Conservation (phyloP, 2,797 vertebrate genomes). For the Poecilia velifera region DNA sequence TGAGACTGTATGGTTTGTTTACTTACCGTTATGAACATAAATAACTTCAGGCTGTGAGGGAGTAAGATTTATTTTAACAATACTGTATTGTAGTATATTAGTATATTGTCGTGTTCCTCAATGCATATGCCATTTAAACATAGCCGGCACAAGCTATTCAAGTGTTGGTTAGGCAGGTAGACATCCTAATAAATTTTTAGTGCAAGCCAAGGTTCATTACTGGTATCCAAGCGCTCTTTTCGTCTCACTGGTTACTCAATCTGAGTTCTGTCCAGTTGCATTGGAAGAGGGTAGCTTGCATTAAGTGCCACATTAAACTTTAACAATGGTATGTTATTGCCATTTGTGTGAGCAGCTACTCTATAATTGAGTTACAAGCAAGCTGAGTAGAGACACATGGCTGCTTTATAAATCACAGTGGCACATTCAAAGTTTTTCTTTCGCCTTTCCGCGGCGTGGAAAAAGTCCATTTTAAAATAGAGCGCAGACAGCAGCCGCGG, state of each 20-base stretch:
- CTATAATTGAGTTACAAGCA: constrained; percentile 68
- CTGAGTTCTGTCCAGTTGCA: constrained; percentile 48
- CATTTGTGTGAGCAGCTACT: constrained; percentile 65
- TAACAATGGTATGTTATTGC: constrained; percentile 69
- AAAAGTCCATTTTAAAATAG: constrained; percentile 32
- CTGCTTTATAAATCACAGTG: constrained; percentile 58
- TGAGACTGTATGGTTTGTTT: neutral
- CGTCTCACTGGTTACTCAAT: constrained; percentile 27
- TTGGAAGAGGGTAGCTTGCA: constrained; percentile 25
- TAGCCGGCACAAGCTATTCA: neutral
- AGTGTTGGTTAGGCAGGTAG: neutral
- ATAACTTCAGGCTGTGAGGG: neutral
- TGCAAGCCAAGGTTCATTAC: constrained; percentile 25
- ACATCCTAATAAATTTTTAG: constrained; percentile 45
- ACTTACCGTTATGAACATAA: neutral
- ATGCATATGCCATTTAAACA: neutral
- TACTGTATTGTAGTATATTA: neutral
- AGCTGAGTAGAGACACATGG: constrained; percentile 54
- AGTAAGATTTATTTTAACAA: neutral
- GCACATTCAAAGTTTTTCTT: constrained; percentile 43
- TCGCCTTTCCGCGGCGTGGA: constrained; percentile 6
- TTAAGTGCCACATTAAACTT: constrained; percentile 70
- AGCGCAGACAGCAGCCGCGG: constrained; percentile 14
- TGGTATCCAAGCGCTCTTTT: constrained; percentile 26
- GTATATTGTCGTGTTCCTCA: neutral